Evolutionary conservation across 2,888 invertebrate genomes (phyloP).

Genomic region (Noctua janthina): DNA sequence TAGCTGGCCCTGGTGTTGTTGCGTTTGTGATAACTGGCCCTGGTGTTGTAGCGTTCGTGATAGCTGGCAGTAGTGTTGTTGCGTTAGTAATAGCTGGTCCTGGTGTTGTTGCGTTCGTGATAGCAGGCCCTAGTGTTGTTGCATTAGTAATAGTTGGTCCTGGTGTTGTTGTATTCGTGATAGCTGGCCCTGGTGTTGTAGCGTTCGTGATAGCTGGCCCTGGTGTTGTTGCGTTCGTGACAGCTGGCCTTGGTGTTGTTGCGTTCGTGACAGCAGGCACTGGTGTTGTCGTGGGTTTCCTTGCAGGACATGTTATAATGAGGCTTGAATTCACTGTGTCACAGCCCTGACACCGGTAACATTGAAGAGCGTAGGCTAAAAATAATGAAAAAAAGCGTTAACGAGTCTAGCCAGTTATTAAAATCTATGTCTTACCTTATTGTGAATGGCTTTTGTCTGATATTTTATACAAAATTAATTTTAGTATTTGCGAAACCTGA

Average conservation of each 20-base stretch:
- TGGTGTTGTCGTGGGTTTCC: not conserved
- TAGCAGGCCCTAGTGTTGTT: no score
- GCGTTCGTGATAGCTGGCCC: not conserved
- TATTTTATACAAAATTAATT: not conserved
- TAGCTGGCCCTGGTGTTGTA: not conserved
- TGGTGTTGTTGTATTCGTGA: not conserved
- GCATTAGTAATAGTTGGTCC: not conserved
- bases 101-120: not conserved
- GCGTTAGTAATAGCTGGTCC: not conserved
- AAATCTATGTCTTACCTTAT: not conserved
- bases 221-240: not conserved
- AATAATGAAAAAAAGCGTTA: not conserved
- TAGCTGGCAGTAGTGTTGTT: not conserved
- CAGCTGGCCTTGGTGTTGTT: not conserved
- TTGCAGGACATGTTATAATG: conserved; percentile 3
- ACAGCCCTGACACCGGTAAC: conserved; percentile 21
- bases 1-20: not conserved
- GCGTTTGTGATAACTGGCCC: not conserved
- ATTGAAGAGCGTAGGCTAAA: conserved; percentile 13
- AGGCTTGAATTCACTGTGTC: not conserved
- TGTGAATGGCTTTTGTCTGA: not conserved
- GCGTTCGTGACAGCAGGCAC: not conserved
- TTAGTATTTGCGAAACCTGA: no score
- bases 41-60: not conserved
- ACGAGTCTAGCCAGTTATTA: not conserved